Conservation (phyloP, 1,140 invertebrate genomes). For the Eurosta solidaginis region DNA sequence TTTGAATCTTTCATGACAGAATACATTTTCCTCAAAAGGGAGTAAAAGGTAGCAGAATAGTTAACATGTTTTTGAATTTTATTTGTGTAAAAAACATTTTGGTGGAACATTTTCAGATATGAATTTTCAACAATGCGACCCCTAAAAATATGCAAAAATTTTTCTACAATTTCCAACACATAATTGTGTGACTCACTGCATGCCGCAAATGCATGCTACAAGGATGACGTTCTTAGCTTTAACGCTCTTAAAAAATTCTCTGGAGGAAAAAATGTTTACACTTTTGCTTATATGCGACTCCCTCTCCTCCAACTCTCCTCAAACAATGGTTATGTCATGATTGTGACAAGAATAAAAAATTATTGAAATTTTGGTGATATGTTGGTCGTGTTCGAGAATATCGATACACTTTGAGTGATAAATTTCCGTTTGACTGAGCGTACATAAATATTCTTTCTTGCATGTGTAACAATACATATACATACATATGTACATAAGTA, state of each 20-base stretch:
- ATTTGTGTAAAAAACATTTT: too few relatives aligned
- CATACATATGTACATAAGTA: not conserved
- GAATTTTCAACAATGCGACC: too few relatives aligned
- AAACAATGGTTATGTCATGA: not conserved
- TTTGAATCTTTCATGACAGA: too few relatives aligned
- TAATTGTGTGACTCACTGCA: not conserved
- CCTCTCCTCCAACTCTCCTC: too few relatives aligned
- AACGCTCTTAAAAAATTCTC: not conserved
- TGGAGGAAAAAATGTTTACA: not conserved
- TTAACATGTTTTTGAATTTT: too few relatives aligned
- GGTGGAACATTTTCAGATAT: too few relatives aligned
- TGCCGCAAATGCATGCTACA: not conserved
- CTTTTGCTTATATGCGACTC: too few relatives aligned
- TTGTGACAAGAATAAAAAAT: constrained; percentile 24
- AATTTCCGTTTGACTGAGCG: constrained; percentile 4
- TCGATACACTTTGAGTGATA: constrained; percentile 17
- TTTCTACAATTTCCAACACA: not conserved
- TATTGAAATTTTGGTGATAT: constrained; percentile 1
- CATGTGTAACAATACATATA: not conserved
- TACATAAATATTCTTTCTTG: not conserved
- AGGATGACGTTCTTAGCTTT: not conserved
- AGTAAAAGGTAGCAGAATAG: too few relatives aligned
- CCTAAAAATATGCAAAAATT: not conserved
- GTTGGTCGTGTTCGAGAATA: not conserved
- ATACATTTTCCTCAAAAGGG: too few relatives aligned